These are phyloP conservation scores for Drosophila vallismaia DNA, from an alignment of 2,888 invertebrate genomes.

Conservation along the genomic window DNA sequence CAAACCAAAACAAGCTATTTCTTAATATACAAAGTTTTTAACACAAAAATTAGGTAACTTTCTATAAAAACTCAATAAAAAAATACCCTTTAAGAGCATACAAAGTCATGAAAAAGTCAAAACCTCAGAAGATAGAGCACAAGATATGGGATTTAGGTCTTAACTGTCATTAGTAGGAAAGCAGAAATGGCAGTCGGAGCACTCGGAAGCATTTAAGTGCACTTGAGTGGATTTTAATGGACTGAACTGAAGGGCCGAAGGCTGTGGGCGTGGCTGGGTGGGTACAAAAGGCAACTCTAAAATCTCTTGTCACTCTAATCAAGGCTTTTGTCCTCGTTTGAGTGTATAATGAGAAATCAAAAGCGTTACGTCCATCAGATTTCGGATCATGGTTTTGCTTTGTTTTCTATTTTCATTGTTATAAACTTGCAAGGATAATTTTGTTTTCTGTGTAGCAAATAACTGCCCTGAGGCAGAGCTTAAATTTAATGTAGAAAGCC, in stretches of 20 bases:
- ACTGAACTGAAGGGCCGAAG: constrained; percentile 40
- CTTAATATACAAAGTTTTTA: too few species aligned
- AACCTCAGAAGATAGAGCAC: neutral
- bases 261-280: constrained; percentile 16
- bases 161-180: constrained; percentile 40
- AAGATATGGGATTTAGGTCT: constrained; percentile 36
- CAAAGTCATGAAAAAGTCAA: neutral
- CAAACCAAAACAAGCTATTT: neutral
- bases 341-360: constrained; percentile 30
- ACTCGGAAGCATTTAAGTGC: constrained; percentile 79
- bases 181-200: constrained; percentile 48
- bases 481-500: constrained; percentile 14
- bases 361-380: constrained; percentile 10
- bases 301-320: constrained; percentile 67
- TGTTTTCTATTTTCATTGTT: neutral
- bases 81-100: neutral
- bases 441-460: constrained; percentile 4
- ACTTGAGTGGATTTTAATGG: constrained; percentile 79
- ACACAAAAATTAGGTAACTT: too few species aligned
- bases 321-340: constrained; percentile 57
- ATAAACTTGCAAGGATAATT: neutral
- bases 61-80: neutral
- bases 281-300: constrained; percentile 18
- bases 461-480: neutral
- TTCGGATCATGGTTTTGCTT: constrained; percentile 1